These are phyloP conservation scores for Pseudomugil tenellus DNA, from an alignment of 2,797 vertebrate genomes.

Conservation along the genomic window DNA sequence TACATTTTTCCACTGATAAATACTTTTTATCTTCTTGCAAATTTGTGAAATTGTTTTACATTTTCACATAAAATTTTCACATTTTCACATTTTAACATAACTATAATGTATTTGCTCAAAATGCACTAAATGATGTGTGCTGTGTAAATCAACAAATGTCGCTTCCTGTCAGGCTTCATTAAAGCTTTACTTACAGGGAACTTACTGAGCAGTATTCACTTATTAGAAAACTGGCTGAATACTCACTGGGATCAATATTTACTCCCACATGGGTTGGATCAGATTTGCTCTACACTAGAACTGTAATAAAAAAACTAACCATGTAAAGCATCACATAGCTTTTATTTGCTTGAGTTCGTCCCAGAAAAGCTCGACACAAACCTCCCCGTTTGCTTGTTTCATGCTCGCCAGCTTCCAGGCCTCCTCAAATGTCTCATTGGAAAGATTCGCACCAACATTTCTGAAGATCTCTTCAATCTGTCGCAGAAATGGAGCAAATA, in stretches of 20 bases:
- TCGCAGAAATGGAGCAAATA: neutral
- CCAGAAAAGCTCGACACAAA: slow-evolving; percentile 86
- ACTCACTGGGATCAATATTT: neutral
- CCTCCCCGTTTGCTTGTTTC: slow-evolving; percentile 82
- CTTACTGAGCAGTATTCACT: too few relatives aligned
- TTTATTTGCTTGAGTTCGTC: slow-evolving; percentile 82
- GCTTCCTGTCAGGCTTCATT: neutral
- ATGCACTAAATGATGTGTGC: neutral
- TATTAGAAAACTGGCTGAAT: too few relatives aligned
- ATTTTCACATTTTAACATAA: neutral
- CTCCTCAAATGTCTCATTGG: slow-evolving; percentile 85
- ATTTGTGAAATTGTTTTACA: too few relatives aligned
- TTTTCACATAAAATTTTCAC: too few relatives aligned
- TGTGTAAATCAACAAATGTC: neutral
- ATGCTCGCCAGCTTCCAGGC: slow-evolving; percentile 86
- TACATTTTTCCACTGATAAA: too few relatives aligned
- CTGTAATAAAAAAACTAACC: neutral
- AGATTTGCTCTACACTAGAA: neutral
- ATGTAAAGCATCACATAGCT: slow-evolving; percentile 43
- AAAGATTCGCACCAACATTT: slow-evolving; percentile 82
- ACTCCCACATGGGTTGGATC: neutral
- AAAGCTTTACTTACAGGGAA: neutral
- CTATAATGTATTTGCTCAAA: neutral
- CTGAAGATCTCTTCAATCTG: slow-evolving; percentile 87
- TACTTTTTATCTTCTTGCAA: neutral